These are phyloP conservation scores for Salvelinus alpinus DNA, from an alignment of 2,113 vertebrate genomes.

Conservation along the genomic window DNA sequence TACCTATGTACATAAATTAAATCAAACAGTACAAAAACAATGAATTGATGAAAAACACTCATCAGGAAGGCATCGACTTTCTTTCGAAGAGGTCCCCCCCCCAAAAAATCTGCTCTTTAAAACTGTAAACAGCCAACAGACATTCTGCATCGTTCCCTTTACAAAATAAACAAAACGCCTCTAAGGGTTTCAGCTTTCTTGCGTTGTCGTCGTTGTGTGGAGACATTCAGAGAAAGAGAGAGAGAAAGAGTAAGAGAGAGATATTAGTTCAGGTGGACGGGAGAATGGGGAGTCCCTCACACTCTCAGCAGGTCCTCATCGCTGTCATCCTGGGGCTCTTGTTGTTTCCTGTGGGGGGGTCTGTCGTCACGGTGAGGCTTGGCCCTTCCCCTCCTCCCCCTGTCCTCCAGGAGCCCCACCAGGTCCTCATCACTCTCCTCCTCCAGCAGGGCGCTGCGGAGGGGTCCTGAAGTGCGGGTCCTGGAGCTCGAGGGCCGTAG, in stretches of 20 bases:
- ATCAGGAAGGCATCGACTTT: slow-evolving; percentile 55
- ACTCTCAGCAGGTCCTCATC: slow-evolving; percentile 95
- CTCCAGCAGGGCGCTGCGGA: slow-evolving; percentile 53
- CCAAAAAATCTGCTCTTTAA: slow-evolving; percentile 34
- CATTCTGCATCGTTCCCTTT: slow-evolving; percentile 66
- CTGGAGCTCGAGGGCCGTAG: too few relatives aligned
- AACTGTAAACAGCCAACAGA: slow-evolving; percentile 53
- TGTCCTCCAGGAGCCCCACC: slow-evolving; percentile 67
- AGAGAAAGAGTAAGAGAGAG: slow-evolving; percentile 26
- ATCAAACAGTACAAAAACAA: slow-evolving; percentile 35
- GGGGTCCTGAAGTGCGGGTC: not conserved
- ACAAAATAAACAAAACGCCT: slow-evolving; percentile 38
- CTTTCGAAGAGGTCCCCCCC: slow-evolving; percentile 33
- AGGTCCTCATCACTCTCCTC: slow-evolving; percentile 24
- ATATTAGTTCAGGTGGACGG: slow-evolving; percentile 49
- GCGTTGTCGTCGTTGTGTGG: slow-evolving; percentile 34
- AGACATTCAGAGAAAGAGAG: slow-evolving; percentile 62
- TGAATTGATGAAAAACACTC: slow-evolving; percentile 43
- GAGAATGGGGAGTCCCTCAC: slow-evolving; percentile 62
- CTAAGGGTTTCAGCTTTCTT: slow-evolving; percentile 24
- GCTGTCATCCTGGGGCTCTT: slow-evolving; percentile 85
- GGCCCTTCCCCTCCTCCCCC: slow-evolving; percentile 65
- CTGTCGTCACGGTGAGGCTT: slow-evolving; percentile 41
- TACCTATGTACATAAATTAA: slow-evolving; percentile 47
- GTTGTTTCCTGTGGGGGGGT: slow-evolving; percentile 55